Base-by-base conservation (phyloP, 2,797 vertebrate species). In the Nyctibius grandis region DNA sequence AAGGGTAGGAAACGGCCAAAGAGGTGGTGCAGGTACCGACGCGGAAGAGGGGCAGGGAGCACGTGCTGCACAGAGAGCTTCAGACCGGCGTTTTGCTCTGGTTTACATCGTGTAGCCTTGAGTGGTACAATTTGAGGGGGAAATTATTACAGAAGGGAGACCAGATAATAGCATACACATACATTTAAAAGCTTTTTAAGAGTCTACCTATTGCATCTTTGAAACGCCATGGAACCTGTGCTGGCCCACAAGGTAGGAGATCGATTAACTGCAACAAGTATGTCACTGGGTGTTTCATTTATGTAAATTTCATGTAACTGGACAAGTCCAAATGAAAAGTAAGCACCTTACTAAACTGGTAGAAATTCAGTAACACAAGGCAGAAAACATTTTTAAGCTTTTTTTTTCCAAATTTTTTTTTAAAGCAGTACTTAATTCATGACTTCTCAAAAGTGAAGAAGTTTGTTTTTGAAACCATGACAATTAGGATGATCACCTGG, bases 21-120 rank as follows among this genome's bases (percentile, higher is more conserved):
- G 44, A 21, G 38, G 19, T 6, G 34, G 16, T 20, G 51, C 36
- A 33, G 64, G 26, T 9, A 47, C 44, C 5, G 1, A 34, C 7
- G 0, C 0, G 4, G 56, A 22, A 1, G 6, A 13, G 28, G 25
- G 31, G 14, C 68, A 69, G 23, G 36, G 48, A 33, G 19, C 36
- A 22, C 36, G 25, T 1, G 3, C 10, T 1, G 1, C 51, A 16
- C 3, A 0, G 36, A 47, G 16, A 50, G 9, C 42, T 44, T 23
- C 40, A 4, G 2, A 25, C 9, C 15, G 3, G n/a, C 1, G 0
- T 5, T 34, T 3, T 1, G 2, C 42, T 51, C 63, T 12, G 2
- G 15, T 60, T 40, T 33, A 42, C 40, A 19, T 5, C 1, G 0
- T 4, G 26, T 16, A 70, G 57, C 33, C 51, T 36, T 12, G 7